Percentiles rank a stretch among this genome's conserved stretches.
Conservation (phyloP, 2,113 vertebrate species). For the Rutilus rutilus region DNA sequence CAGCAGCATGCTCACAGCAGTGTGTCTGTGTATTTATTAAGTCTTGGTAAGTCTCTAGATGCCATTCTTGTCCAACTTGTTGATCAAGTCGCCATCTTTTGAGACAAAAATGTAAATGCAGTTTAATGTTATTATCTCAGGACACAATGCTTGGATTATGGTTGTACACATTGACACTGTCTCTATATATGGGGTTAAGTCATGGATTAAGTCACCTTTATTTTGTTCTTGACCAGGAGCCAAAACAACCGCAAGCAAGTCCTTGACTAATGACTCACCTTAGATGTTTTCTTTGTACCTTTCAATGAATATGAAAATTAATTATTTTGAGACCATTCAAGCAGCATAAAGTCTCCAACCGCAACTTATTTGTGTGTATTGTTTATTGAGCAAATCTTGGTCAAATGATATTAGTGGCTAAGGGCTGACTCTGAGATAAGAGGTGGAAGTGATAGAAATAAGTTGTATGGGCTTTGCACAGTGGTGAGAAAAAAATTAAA, state of each 20-base stretch:
- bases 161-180: conserved; percentile 71
- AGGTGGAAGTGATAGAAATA: neutral
- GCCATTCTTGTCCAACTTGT: conserved; percentile 58
- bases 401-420: neutral
- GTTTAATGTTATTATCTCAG: conserved; percentile 71
- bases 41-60: conserved; percentile 25
- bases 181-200: conserved; percentile 67
- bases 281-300: conserved; percentile 28
- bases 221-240: conserved; percentile 38
- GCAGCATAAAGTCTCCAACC: neutral
- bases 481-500: neutral
- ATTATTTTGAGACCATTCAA: conserved; percentile 44
- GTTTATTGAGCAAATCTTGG: neutral
- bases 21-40: no score
- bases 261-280: neutral
- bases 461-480: neutral
- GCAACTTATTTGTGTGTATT: neutral
- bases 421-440: neutral
- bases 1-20: no score
- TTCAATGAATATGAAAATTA: conserved; percentile 67
- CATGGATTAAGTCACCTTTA: conserved; percentile 25
- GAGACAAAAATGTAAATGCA: conserved; percentile 64
- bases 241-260: neutral
- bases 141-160: conserved; percentile 69
- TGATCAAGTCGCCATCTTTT: conserved; percentile 60